phyloP scores from a whole-genome alignment of 2,113 vertebrate genomes.

The Pelecanoides urinatrix region DNA sequence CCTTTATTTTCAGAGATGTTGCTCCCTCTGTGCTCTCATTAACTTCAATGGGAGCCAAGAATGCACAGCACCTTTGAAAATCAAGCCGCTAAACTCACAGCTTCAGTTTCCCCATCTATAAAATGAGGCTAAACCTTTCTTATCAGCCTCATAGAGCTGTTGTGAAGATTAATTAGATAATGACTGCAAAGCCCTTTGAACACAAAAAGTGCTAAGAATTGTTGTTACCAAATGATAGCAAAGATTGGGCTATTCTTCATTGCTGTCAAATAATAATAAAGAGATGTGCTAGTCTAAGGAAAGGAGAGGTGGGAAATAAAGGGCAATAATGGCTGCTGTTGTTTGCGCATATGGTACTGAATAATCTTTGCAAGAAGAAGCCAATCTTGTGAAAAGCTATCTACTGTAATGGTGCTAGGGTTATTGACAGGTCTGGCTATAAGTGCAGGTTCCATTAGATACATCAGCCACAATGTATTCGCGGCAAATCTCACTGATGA shows the following conservation, averaged over 20 bases:
- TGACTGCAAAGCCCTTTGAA: conserved; percentile 53
- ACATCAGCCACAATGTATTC: conserved; percentile 71
- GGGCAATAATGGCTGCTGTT: conserved; percentile 71
- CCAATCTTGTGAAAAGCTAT: conserved; percentile 74
- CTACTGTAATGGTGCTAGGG: conserved; percentile 71
- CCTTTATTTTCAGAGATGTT: conserved; percentile 8
- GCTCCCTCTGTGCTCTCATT: background rate
- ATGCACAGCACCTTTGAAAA: conserved; percentile 53
- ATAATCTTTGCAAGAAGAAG: conserved; percentile 73
- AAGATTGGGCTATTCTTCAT: conserved; percentile 65
- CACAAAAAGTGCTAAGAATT: conserved; percentile 54
- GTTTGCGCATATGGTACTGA: conserved; percentile 69
- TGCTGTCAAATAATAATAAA: conserved; percentile 66
- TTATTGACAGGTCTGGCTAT: conserved; percentile 74
- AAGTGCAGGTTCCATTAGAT: conserved; percentile 75
- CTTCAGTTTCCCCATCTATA: conserved; percentile 41
- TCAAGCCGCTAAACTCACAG: conserved; percentile 40
- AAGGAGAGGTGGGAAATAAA: conserved; percentile 68
- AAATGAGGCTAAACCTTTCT: conserved; percentile 59
- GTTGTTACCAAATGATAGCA: conserved; percentile 61
- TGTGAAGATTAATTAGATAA: conserved; percentile 70
- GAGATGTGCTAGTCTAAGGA: conserved; percentile 52
- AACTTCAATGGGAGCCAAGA: conserved; percentile 46
- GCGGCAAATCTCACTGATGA: conserved; percentile 69
- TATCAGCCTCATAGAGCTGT: conserved; percentile 36